Percentiles rank a stretch among this genome's conserved stretches.
These are phyloP conservation scores for Glareola pratincola DNA, from an alignment of 2,113 vertebrate genomes.

Conservation along the genomic window DNA sequence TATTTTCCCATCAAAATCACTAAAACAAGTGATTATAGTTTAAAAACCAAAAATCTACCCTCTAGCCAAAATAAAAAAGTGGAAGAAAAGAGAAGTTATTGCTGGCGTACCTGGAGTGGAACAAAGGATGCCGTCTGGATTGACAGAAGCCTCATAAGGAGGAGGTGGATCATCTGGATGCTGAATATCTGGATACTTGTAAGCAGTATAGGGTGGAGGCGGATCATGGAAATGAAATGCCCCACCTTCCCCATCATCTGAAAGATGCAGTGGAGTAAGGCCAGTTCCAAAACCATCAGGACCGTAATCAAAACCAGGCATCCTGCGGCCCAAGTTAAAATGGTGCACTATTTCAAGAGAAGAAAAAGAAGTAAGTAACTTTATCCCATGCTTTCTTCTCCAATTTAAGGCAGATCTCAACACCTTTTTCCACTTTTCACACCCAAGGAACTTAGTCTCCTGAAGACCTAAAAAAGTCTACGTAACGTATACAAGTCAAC, in stretches of 20 bases:
- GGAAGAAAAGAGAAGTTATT: background rate
- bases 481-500: background rate
- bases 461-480: background rate
- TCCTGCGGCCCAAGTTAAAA: constrained; percentile 94
- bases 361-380: background rate
- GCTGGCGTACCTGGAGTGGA: constrained; percentile 81
- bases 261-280: constrained; percentile 94
- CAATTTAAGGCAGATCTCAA: background rate
- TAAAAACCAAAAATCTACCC: background rate
- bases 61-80: background rate
- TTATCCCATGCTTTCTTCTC: background rate
- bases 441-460: background rate
- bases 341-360: constrained; percentile 86
- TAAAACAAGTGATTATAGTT: background rate
- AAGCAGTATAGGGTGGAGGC: constrained; percentile 93
- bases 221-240: constrained; percentile 98
- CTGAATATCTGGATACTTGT: constrained; percentile 94
- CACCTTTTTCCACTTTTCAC: background rate
- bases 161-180: constrained; percentile 96
- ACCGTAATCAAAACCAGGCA: constrained; percentile 95
- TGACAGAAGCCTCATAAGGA: constrained; percentile 94
- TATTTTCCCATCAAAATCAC: background rate
- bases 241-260: constrained; percentile 94
- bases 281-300: constrained; percentile 93
- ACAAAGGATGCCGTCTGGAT: constrained; percentile 88